These are phyloP conservation scores for Folsomia manolachei DNA, from an alignment of 2,888 invertebrate species.

Conservation along the genomic window DNA sequence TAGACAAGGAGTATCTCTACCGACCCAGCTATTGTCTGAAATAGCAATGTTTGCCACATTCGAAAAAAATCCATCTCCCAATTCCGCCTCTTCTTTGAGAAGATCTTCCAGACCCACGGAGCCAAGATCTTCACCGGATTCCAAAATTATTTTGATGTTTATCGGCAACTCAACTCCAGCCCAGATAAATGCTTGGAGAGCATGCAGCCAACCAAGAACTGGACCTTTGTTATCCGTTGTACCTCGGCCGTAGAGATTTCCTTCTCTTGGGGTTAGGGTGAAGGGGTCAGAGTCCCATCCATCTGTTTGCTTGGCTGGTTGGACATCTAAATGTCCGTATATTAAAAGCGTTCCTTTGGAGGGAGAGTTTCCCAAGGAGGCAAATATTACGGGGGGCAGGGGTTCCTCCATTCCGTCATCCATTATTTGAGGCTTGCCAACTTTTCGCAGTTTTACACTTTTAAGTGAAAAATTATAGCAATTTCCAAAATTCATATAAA, in stretches of 20 bases:
- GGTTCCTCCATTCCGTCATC: constrained; percentile 65
- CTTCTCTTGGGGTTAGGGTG: constrained; percentile 78
- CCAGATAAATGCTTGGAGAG: constrained; percentile 80
- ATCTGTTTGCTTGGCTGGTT: constrained; percentile 81
- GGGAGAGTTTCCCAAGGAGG: constrained; percentile 72
- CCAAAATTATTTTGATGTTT: constrained; percentile 78
- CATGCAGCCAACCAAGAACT: constrained; percentile 92
- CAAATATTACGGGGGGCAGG: constrained; percentile 82
- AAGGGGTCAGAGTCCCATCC: constrained; percentile 97
- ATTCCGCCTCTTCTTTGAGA: constrained; percentile 63
- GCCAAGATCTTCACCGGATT: constrained; percentile 98
- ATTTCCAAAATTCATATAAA: no score
- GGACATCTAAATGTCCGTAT: constrained; percentile 98
- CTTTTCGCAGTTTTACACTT: no score
- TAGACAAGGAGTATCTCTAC: constrained; percentile 90
- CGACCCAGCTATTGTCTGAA: constrained; percentile 94
- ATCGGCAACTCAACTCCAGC: constrained; percentile 65
- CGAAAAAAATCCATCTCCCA: constrained; percentile 74
- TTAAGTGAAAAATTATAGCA: no score
- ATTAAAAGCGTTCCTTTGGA: constrained; percentile 88
- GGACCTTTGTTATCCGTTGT: constrained; percentile 88
- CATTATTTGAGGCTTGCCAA: constrained; percentile 75
- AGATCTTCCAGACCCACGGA: constrained; percentile 92
- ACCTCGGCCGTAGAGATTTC: constrained; percentile 86
- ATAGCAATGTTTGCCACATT: constrained; percentile 57